Evolutionary conservation across 2,888 invertebrate species (phyloP), one percentile per base, ranked within the genome.

Genomic region (Noctua janthe): DNA sequence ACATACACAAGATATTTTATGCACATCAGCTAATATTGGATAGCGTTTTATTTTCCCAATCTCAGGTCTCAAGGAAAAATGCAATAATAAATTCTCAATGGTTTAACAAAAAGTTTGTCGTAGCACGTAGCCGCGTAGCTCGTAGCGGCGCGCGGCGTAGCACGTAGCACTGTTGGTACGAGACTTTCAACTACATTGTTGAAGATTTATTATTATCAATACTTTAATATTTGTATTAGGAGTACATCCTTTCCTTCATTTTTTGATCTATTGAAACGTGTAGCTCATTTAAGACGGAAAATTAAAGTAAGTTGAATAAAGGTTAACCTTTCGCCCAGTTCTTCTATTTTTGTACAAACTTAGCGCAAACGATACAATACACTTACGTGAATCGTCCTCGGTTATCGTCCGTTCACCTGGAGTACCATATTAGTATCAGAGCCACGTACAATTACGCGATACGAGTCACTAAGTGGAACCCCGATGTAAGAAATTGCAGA

Each of bases 401-500:
- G 54, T 23, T 56, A 80, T 67, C 74, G 66, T 62, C 43, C 70
- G 20, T 80, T 80, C 69, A 39, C 54, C 43, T 66, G 71, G 29
- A 69, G 56, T 71, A 13, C 71, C 69, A 54, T 23, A 75, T 80
- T 72, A 80, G 84, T 83, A 83, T 54, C 59, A 62, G 47, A 62
- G 74, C 74, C 84, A 84, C 84, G 85, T 85, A 80, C 74, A 80
- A 87, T 87, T 75, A 80, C 76, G 74, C 69, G 84, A 83, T 59
- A 43, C 29, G 72, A 69, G 76, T 35, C 69, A 67, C 85, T 74
- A 67, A 72, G 71, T 80, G 62, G 66, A 39, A 17, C 67, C 62
- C 54, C 71, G 23, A 7, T 23, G 0, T 8, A 49, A 10, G 59
- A 2, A 3, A 35, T 10, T 7, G 29, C 59, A 76, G 29, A 71